Evolutionary conservation across 2,888 invertebrate genomes (phyloP).

Genomic region (Chloromyia formosa): DNA sequence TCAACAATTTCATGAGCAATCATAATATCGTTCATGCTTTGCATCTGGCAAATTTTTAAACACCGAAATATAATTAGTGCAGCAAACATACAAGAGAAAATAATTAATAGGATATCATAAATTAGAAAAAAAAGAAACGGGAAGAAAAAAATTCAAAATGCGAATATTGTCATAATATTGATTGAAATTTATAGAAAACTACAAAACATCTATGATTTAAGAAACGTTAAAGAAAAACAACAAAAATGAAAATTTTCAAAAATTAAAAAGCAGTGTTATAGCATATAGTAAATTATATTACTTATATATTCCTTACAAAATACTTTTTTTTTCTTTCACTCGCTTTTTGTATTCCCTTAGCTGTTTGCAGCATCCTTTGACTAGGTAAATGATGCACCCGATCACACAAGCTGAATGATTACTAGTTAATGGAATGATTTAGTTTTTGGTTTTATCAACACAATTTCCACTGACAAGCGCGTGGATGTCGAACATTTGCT

Average conservation of each 20-base stretch:
- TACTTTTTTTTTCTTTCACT: conserved; percentile 3
- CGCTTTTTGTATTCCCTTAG: not conserved
- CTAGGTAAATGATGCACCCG: too few species aligned
- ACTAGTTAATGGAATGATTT: too few species aligned
- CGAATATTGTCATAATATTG: conserved; percentile 14
- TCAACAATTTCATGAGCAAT: conserved; percentile 11
- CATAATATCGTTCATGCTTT: not conserved
- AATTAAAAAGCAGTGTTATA: conserved; percentile 38
- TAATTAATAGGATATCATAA: conserved; percentile 20
- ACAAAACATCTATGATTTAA: not conserved
- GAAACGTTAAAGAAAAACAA: conserved; percentile 27
- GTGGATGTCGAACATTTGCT: too few species aligned
- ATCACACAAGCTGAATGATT: too few species aligned
- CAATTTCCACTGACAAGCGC: too few species aligned
- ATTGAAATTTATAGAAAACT: conserved; percentile 11
- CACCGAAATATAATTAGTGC: not conserved
- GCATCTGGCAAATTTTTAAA: not conserved
- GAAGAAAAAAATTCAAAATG: conserved; percentile 1
- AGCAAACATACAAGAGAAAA: conserved; percentile 2
- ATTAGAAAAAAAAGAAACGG: not conserved
- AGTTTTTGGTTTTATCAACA: too few species aligned
- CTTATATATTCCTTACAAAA: conserved; percentile 32
- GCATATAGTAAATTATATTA: conserved; percentile 43
- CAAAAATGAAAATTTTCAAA: not conserved
- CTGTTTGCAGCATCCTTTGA: too few species aligned